Base-by-base conservation (phyloP, 2,888 invertebrate genomes). In the Arge pagana region DNA sequence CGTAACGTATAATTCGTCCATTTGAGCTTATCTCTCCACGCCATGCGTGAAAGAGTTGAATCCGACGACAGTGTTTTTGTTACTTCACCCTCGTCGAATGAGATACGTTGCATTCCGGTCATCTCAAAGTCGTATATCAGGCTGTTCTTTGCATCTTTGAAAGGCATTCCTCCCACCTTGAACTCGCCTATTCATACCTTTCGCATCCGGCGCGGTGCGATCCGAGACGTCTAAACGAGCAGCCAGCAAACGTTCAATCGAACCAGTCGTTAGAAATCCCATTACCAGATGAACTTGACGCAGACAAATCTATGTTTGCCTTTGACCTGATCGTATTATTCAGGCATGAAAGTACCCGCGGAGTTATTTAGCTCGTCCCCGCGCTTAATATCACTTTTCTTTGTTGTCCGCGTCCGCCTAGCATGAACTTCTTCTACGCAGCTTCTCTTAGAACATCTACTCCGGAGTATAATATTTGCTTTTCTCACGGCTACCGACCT, bases 1-100 rank as follows among this genome's bases (percentile, higher is more conserved):
- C 37, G 45, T 24, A 54, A 18, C 16, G 28, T 33, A 42, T 28
- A 19, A 48, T 51, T 52, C 48, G 55, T 50, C 52, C 41, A 26
- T 33, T 16, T n/a, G 19, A 3, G 4, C 6, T 13, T 37, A 48
- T 31, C 21, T 26, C n/a, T 39, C 18, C 16, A 16, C 52, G 40
- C 30, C 41, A 48, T 52, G 52, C 33, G 30, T 26, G 30, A 33
- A 23, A 19, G 35, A 24, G 33, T 35, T 45, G 24, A 45, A 45
- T 45, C 36, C 18, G 36, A 24, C 26, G 23, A 40, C 30, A 10
- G 26, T 24, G 26, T 11, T 11, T n/a, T n/a, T n/a, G n/a, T n/a
- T n/a, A n/a, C n/a, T n/a, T n/a, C n/a, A n/a, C n/a, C n/a, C n/a
- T n/a, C n/a, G n/a, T n/a, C n/a, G n/a, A n/a, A n/a, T n/a, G n/a